Conservation (phyloP, 2,797 vertebrate genomes). For the Gymnoscopelus braueri region DNA sequence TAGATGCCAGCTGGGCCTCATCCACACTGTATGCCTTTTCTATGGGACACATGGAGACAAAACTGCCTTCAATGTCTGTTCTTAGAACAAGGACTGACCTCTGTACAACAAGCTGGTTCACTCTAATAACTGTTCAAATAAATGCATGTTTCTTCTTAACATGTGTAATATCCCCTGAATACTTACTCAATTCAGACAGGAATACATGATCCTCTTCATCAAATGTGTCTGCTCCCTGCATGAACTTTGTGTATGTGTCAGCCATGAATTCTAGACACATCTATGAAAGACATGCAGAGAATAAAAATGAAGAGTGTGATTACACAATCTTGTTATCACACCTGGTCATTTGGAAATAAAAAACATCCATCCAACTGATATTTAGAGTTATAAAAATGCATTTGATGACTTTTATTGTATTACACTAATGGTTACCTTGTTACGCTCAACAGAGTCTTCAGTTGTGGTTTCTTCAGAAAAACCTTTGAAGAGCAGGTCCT, state of each 20-base stretch:
- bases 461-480: slow-evolving; percentile 77
- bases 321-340: too few relatives aligned
- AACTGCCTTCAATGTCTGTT: too few relatives aligned
- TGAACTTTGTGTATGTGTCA: slow-evolving; percentile 91
- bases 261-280: slow-evolving; percentile 87
- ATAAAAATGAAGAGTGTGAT: background rate
- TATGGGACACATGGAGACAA: too few relatives aligned
- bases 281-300: background rate
- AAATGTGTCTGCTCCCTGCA: slow-evolving; percentile 90
- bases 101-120: too few relatives aligned
- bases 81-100: too few relatives aligned
- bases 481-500: slow-evolving; percentile 86
- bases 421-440: slow-evolving; percentile 82
- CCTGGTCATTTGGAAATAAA: too few relatives aligned
- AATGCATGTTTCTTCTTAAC: background rate
- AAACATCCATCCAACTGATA: too few relatives aligned
- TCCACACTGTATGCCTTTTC: too few relatives aligned
- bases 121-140: background rate
- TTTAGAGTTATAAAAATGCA: too few relatives aligned
- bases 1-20: too few relatives aligned
- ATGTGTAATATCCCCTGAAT: background rate
- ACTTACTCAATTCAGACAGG: slow-evolving; percentile 88
- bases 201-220: slow-evolving; percentile 86
- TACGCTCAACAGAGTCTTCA: slow-evolving; percentile 87
- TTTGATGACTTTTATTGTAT: background rate